These are phyloP conservation scores for Galbula dea DNA, from an alignment of 2,113 vertebrate genomes.

Conservation along the genomic window DNA sequence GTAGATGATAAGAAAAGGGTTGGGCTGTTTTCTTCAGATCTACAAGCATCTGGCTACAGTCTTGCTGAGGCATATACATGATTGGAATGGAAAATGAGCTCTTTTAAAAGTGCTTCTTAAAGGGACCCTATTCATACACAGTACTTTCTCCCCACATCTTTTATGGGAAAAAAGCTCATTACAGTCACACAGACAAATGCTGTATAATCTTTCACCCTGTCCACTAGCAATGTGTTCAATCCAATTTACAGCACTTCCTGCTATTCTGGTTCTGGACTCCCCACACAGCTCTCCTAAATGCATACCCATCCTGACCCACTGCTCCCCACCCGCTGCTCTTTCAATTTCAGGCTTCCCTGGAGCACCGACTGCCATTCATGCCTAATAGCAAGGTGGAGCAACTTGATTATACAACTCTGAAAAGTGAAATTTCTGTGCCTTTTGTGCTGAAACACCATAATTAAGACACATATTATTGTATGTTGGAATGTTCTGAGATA, in stretches of 20 bases:
- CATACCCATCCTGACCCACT: slow-evolving; percentile 45
- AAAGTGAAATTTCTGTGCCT: slow-evolving; percentile 49
- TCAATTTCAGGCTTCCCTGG: slow-evolving; percentile 54
- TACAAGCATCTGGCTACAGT: slow-evolving; percentile 53
- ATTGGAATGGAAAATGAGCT: slow-evolving; percentile 61
- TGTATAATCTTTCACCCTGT: slow-evolving; percentile 67
- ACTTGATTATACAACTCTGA: slow-evolving; percentile 62
- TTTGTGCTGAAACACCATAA: slow-evolving; percentile 28
- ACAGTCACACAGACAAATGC: slow-evolving; percentile 56
- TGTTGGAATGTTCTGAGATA: background rate
- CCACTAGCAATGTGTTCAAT: slow-evolving; percentile 58
- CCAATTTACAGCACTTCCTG: slow-evolving; percentile 62
- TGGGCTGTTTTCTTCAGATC: slow-evolving; percentile 62
- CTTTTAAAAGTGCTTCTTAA: slow-evolving; percentile 58
- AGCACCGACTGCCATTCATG: slow-evolving; percentile 63
- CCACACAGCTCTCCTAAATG: slow-evolving; percentile 56
- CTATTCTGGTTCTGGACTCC: slow-evolving; percentile 56
- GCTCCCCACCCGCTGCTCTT: slow-evolving; percentile 57
- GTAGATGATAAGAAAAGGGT: slow-evolving; percentile 65
- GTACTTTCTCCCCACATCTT: slow-evolving; percentile 62
- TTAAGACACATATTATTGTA: slow-evolving; percentile 41
- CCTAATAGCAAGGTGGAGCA: slow-evolving; percentile 64
- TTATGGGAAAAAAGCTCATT: slow-evolving; percentile 64
- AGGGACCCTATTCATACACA: slow-evolving; percentile 49
- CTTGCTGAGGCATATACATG: slow-evolving; percentile 64